A percentile compares a stretch with the other conserved stretches of the same genome.
Conservation (phyloP, 2,113 vertebrate species). For the Camarhynchus parvulus region DNA sequence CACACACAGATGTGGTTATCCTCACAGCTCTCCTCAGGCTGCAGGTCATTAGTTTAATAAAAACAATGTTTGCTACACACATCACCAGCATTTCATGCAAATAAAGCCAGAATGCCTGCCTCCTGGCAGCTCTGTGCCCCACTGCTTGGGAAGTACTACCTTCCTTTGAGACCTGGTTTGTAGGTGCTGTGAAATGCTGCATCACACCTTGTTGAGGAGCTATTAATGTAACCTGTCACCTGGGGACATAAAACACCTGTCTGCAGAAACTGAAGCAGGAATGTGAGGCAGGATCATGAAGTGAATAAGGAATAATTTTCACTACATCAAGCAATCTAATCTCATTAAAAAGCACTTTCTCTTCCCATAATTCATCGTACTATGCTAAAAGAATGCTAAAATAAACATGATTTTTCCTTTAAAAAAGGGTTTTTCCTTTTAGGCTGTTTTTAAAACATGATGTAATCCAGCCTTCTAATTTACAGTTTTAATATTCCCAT, state of each 20-base stretch:
- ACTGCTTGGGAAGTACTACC: neutral
- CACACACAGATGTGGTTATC: neutral
- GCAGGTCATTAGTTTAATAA: neutral
- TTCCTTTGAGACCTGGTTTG: neutral
- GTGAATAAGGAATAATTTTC: conserved; percentile 19
- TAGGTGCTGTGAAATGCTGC: neutral
- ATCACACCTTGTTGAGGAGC: neutral
- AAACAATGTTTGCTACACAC: neutral
- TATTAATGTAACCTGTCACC: neutral
- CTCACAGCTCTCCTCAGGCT: neutral
- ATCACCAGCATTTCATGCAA: neutral
- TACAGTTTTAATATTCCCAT: neutral
- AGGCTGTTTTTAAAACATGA: neutral
- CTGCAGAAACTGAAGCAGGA: conserved; percentile 24
- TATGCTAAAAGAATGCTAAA: neutral
- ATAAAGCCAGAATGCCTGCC: neutral
- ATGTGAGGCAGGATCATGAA: neutral
- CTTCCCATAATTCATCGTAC: conserved; percentile 4
- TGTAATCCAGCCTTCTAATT: neutral
- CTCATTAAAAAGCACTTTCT: conserved; percentile 41
- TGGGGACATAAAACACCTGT: neutral
- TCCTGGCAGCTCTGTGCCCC: neutral
- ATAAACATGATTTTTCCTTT: neutral
- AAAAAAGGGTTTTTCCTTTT: neutral
- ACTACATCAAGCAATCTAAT: conserved; percentile 2